phyloP scores from a whole-genome alignment of 2,797 vertebrate genomes.

The Acrossocheilus wenchowensis region DNA sequence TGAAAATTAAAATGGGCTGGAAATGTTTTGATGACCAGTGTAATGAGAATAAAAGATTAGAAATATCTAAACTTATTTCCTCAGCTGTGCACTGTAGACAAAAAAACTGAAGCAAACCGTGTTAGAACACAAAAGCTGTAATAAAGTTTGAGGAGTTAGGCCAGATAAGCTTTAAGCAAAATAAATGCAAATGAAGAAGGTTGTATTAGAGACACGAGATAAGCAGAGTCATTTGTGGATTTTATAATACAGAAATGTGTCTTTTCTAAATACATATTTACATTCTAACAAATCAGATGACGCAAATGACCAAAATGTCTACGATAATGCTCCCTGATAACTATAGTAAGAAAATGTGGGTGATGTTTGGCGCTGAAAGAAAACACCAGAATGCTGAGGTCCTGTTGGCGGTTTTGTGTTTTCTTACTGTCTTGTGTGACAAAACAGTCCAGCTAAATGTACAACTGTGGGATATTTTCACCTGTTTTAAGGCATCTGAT shows the following conservation, averaged over 20 bases:
- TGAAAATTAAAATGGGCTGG: no score
- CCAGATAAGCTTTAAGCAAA: constrained; percentile 6
- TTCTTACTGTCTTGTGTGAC: not conserved
- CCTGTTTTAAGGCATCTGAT: not conserved
- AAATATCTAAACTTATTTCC: not conserved
- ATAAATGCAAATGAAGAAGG: constrained; percentile 33
- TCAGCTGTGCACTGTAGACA: not conserved
- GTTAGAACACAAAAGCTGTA: not conserved
- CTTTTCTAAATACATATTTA: not conserved
- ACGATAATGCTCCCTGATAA: not conserved
- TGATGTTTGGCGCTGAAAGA: not conserved
- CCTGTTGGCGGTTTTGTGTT: not conserved
- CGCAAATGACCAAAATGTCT: not conserved
- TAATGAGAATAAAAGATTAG: not conserved
- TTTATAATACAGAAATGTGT: not conserved
- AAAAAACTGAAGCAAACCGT: not conserved
- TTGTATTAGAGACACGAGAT: not conserved
- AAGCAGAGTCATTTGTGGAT: not conserved
- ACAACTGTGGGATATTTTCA: not conserved
- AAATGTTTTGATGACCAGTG: not conserved
- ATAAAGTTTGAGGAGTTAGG: not conserved
- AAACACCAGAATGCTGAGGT: not conserved
- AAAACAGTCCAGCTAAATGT: not conserved
- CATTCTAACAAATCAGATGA: constrained; percentile 23
- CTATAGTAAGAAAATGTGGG: not conserved